phyloP scores from a whole-genome alignment of 2,797 vertebrate species.

The Pangasius macronema region DNA sequence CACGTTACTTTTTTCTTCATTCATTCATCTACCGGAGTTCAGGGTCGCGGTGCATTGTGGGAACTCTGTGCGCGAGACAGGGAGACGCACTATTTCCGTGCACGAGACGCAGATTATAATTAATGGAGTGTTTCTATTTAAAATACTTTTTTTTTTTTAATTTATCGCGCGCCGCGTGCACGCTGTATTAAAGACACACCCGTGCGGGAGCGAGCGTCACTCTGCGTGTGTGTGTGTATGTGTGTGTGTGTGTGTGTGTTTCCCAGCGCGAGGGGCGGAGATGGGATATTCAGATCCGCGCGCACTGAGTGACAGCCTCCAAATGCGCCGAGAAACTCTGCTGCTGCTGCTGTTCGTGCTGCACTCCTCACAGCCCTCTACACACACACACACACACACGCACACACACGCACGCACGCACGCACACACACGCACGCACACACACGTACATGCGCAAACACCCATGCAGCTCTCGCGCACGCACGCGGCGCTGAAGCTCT shows the following conservation, averaged over 20 bases:
- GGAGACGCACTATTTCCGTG: neutral
- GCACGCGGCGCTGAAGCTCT: slow-evolving; percentile 21
- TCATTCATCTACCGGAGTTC: neutral
- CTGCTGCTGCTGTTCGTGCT: slow-evolving; percentile 74
- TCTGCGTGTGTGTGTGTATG: neutral
- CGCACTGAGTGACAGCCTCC: slow-evolving; percentile 87
- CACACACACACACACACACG: slow-evolving; percentile 18
- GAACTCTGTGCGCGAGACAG: neutral
- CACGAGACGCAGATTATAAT: neutral
- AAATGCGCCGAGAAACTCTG: slow-evolving; percentile 88
- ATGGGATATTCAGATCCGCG: slow-evolving; percentile 90
- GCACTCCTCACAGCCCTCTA: slow-evolving; percentile 81
- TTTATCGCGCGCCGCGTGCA: neutral
- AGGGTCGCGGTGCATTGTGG: neutral
- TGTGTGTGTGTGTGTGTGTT: slow-evolving; percentile 67
- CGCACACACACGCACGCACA: neutral
- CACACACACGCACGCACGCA: neutral
- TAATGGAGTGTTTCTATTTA: neutral
- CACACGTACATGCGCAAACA: neutral
- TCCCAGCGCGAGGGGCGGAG: slow-evolving; percentile 80
- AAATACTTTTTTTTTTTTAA: neutral
- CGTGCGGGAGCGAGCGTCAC: neutral
- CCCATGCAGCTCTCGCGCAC: slow-evolving; percentile 4
- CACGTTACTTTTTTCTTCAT: neutral
- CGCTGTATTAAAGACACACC: neutral